phyloP scores from a whole-genome alignment of 2,888 invertebrate species.

The Saturnia japonica region DNA sequence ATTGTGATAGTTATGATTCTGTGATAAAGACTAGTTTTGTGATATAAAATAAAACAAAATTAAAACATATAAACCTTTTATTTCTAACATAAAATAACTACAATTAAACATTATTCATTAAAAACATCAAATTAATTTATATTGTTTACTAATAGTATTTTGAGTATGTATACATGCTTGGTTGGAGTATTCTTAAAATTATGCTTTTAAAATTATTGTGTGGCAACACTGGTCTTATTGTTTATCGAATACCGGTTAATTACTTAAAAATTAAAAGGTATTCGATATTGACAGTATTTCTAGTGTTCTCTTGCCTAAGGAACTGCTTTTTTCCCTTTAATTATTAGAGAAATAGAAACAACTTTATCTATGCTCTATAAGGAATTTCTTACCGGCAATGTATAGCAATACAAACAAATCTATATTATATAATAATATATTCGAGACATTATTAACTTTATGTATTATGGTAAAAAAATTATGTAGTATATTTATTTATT shows the following conservation, averaged over 20 bases:
- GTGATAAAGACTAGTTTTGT: constrained; percentile 38
- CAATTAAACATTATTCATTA: not conserved
- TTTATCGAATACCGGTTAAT: too few relatives aligned
- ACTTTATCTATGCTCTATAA: not conserved
- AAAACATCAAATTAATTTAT: not conserved
- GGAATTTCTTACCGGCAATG: not conserved
- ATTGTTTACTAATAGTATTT: not conserved
- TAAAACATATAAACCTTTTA: constrained; percentile 43
- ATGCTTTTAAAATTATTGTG: too few relatives aligned
- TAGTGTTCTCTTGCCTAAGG: too few relatives aligned
- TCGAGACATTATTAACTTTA: not conserved
- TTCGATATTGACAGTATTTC: too few relatives aligned
- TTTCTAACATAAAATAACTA: constrained; percentile 42
- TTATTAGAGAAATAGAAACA: too few relatives aligned
- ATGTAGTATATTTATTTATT: not conserved
- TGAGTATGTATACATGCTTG: not conserved
- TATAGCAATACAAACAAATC: not conserved
- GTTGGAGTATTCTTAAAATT: too few relatives aligned
- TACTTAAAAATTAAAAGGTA: too few relatives aligned
- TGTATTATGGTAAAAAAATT: too few relatives aligned
- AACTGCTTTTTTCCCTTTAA: too few relatives aligned
- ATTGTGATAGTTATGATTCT: constrained; percentile 25
- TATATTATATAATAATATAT: not conserved
- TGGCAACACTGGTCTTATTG: too few relatives aligned
- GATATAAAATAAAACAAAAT: constrained; percentile 27